A percentile compares a stretch with the other conserved stretches of the same genome.
Evolutionary conservation across 2,113 vertebrate species (phyloP).

Genomic region (Vulpes lagopus): DNA sequence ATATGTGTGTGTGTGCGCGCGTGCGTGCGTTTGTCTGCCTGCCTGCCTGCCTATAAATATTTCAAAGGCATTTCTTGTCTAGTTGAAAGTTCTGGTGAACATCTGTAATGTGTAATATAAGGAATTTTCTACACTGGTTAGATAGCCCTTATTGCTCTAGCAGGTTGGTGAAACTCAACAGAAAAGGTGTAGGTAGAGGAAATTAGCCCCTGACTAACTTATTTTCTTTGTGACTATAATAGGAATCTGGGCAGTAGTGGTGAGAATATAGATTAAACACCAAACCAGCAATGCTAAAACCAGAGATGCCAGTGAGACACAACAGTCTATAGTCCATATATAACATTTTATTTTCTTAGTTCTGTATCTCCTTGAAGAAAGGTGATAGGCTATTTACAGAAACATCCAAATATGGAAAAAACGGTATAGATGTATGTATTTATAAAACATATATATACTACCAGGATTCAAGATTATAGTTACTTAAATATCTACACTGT

Average conservation of each 20-base stretch:
- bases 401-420: conserved; percentile 20
- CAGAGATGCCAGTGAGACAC: not conserved
- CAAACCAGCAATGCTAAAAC: not conserved
- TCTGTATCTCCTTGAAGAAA: not conserved
- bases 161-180: conserved; percentile 36
- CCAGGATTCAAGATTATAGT: conserved; percentile 22
- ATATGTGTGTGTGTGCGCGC: not conserved
- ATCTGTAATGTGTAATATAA: conserved; percentile 41
- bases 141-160: conserved; percentile 14
- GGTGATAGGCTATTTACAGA: not conserved
- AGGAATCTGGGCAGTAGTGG: not conserved
- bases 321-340: not conserved
- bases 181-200: not conserved
- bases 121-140: not conserved
- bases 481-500: not conserved
- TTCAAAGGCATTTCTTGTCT: conserved; percentile 39
- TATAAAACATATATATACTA: not conserved
- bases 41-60: not conserved
- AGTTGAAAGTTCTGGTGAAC: conserved; percentile 31
- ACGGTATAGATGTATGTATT: not conserved
- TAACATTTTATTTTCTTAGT: not conserved
- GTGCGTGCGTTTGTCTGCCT: accelerated
- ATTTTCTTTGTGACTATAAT: conserved; percentile 28
- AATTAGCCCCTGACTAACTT: not conserved
- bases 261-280: conserved; percentile 11